These are phyloP conservation scores for Osmerus eperlanus DNA, from an alignment of 2,113 vertebrate species.

Conservation along the genomic window DNA sequence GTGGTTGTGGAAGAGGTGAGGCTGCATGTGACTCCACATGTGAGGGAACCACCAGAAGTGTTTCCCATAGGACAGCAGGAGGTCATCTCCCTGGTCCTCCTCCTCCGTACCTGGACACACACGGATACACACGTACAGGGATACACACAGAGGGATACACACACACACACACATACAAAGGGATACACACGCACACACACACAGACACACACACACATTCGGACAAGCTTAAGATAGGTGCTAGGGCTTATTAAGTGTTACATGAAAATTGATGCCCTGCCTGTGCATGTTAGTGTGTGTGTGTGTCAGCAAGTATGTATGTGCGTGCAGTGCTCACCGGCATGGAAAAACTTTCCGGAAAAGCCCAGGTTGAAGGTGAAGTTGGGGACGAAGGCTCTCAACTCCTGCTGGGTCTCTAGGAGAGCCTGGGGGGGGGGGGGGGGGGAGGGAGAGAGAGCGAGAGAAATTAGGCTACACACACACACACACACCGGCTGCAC, in stretches of 20 bases:
- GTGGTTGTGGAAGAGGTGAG: slow-evolving; percentile 90
- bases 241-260: no score
- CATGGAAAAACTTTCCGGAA: slow-evolving; percentile 92
- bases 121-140: not conserved
- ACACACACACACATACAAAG: no score
- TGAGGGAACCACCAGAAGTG: slow-evolving; percentile 94
- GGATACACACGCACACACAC: not conserved
- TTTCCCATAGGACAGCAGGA: slow-evolving; percentile 80
- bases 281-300: no score
- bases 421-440: slow-evolving; percentile 70
- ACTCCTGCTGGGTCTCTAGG: slow-evolving; percentile 80
- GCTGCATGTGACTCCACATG: slow-evolving; percentile 95
- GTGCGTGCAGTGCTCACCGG: slow-evolving; percentile 68
- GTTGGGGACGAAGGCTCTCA: slow-evolving; percentile 83
- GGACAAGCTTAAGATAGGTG: no score
- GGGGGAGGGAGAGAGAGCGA: no score
- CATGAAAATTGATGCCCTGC: no score
- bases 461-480: not conserved
- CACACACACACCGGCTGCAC: not conserved
- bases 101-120: slow-evolving; percentile 76
- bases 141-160: no score
- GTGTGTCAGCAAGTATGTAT: not conserved
- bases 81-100: slow-evolving; percentile 82
- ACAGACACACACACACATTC: no score
- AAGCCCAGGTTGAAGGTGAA: slow-evolving; percentile 93